Evolutionary conservation across 2,113 vertebrate species (phyloP).

Genomic region (Cairina moschata): DNA sequence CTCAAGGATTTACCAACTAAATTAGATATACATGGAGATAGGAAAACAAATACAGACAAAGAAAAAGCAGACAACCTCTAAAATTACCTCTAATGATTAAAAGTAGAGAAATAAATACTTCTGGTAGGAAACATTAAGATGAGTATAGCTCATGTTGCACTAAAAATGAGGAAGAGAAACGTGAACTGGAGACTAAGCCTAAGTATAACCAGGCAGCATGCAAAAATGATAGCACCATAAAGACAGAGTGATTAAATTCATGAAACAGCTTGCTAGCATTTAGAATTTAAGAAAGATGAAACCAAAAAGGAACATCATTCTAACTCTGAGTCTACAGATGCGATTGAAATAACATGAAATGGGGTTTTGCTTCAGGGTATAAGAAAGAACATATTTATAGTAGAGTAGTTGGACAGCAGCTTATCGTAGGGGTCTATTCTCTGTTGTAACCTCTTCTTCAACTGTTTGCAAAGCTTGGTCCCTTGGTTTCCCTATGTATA

Average conservation of each 20-base stretch:
- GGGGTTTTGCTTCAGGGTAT: not conserved
- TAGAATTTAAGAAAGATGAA: not conserved
- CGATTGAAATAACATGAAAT: not conserved
- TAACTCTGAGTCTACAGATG: not conserved
- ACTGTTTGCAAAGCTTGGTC: not conserved
- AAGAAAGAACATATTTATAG: not conserved
- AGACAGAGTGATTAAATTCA: not conserved
- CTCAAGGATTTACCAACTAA: not conserved
- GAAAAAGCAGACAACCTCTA: not conserved
- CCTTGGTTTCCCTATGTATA: not conserved
- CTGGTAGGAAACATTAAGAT: not conserved
- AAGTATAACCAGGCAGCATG: not conserved
- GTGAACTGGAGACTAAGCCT: not conserved
- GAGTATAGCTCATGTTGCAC: not conserved
- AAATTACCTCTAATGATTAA: not conserved
- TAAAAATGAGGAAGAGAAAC: not conserved
- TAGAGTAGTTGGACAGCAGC: not conserved
- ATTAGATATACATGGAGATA: not conserved
- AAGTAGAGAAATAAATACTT: not conserved
- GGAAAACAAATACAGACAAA: slow-evolving; percentile 4
- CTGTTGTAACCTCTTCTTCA: not conserved
- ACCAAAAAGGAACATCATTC: not conserved
- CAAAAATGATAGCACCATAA: not conserved
- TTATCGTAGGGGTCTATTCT: not conserved
- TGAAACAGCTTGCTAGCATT: not conserved